phyloP scores from a whole-genome alignment of 1,140 invertebrate genomes.

The Drosophila kurseongensis region DNA sequence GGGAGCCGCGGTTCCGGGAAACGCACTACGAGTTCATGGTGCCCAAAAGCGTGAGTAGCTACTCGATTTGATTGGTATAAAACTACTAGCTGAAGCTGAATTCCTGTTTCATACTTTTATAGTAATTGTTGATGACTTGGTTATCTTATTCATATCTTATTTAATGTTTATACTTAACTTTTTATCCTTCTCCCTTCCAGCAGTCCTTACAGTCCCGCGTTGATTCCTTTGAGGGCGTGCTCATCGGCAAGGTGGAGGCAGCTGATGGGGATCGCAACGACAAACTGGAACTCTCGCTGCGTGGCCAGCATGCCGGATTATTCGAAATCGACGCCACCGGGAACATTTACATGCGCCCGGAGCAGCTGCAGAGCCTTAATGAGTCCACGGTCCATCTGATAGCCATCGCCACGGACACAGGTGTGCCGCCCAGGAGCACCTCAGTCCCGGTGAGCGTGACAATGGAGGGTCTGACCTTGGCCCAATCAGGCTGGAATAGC shows the following conservation, averaged over 20 bases:
- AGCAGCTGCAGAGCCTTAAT: constrained; percentile 85
- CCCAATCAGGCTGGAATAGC: constrained; percentile 71
- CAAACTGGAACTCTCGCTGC: constrained; percentile 88
- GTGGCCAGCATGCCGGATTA: constrained; percentile 89
- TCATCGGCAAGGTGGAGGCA: constrained; percentile 89
- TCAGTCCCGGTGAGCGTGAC: constrained; percentile 81
- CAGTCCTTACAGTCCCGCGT: constrained; percentile 70
- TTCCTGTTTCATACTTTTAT: no score
- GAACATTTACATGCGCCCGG: constrained; percentile 85
- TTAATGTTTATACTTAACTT: not conserved
- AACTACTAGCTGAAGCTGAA: no score
- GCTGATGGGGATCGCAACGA: constrained; percentile 93
- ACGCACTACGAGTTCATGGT: constrained; percentile 93
- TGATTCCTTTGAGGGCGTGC: constrained; percentile 74
- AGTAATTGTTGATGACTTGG: no score
- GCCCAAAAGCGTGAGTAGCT: constrained; percentile 77
- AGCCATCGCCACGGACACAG: constrained; percentile 91
- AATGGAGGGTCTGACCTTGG: constrained; percentile 76
- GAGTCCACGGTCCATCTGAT: constrained; percentile 88
- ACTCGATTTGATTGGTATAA: no score
- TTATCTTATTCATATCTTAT: not conserved
- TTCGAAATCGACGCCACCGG: constrained; percentile 86
- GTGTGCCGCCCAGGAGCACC: constrained; percentile 78
- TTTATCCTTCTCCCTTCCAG: constrained; percentile 21
- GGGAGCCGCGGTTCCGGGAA: constrained; percentile 95